phyloP scores from a whole-genome alignment of 2,113 vertebrate genomes.

The Festucalex cinctus region DNA sequence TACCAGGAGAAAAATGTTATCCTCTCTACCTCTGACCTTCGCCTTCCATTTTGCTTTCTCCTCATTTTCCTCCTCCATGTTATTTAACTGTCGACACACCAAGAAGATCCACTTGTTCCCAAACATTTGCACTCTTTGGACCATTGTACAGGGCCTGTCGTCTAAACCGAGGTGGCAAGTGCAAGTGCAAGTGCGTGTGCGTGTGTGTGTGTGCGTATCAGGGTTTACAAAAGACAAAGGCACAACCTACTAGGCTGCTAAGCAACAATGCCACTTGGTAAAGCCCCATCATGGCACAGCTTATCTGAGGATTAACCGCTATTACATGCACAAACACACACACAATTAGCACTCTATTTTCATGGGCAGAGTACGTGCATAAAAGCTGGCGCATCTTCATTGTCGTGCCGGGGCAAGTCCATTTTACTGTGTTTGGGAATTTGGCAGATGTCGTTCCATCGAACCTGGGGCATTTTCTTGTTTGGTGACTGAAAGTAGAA shows the following conservation, averaged over 20 bases:
- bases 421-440: too few relatives aligned
- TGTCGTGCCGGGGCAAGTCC: too few relatives aligned
- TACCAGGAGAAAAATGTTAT: slow-evolving; percentile 49
- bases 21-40: slow-evolving; percentile 48
- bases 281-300: slow-evolving; percentile 61
- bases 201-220: slow-evolving; percentile 21
- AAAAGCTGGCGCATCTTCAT: too few relatives aligned
- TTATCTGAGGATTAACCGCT: slow-evolving; percentile 64
- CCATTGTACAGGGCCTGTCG: slow-evolving; percentile 37
- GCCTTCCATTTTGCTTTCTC: slow-evolving; percentile 30
- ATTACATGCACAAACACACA: slow-evolving; percentile 43
- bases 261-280: slow-evolving; percentile 63
- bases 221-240: slow-evolving; percentile 62
- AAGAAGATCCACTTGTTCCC: slow-evolving; percentile 34
- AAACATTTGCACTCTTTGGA: slow-evolving; percentile 23
- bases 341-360: neutral
- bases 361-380: too few relatives aligned
- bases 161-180: slow-evolving; percentile 42
- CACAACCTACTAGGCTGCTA: slow-evolving; percentile 60
- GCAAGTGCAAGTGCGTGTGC: slow-evolving; percentile 20
- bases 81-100: slow-evolving; percentile 29
- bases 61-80: slow-evolving; percentile 12
- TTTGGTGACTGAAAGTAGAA: too few relatives aligned
- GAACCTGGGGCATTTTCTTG: too few relatives aligned
- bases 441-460: too few relatives aligned